Conservation (phyloP, 1,140 invertebrate species). For the Neotoxoptera formosana region DNA sequence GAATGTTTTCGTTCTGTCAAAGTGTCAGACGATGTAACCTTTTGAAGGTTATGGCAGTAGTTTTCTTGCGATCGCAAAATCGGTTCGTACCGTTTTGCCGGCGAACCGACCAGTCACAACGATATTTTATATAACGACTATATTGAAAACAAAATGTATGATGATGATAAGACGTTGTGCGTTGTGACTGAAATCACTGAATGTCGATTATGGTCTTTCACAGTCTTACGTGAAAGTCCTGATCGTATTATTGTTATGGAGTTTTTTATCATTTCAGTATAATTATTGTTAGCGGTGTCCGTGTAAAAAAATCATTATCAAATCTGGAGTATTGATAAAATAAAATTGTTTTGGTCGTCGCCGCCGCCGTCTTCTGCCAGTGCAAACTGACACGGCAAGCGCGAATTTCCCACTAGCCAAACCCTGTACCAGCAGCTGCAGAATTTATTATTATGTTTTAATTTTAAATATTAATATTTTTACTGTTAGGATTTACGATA, state of each 20-base stretch:
- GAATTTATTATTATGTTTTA: background rate
- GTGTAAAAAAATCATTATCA: conserved; percentile 14
- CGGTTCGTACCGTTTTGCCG: background rate
- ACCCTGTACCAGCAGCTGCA: background rate
- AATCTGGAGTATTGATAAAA: conserved; percentile 13
- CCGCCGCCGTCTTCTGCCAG: background rate
- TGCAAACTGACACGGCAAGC: background rate
- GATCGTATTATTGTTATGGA: background rate
- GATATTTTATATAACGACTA: background rate
- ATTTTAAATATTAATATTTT: background rate
- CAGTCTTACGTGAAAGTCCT: background rate
- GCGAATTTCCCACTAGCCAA: background rate
- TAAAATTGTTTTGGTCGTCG: background rate
- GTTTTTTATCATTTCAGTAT: background rate
- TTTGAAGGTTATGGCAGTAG: conserved; percentile 49
- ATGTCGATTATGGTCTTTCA: too few species aligned
- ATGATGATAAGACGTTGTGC: background rate
- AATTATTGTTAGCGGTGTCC: background rate
- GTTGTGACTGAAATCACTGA: too few species aligned
- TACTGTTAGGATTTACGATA: background rate
- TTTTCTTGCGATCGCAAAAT: background rate
- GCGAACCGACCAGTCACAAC: background rate
- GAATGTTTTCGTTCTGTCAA: background rate
- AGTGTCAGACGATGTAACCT: background rate
- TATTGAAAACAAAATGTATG: background rate